Percentiles rank a stretch among this genome's conserved stretches.
These are phyloP conservation scores for Drosophila cognata DNA, from an alignment of 2,888 invertebrate species.

Conservation along the genomic window DNA sequence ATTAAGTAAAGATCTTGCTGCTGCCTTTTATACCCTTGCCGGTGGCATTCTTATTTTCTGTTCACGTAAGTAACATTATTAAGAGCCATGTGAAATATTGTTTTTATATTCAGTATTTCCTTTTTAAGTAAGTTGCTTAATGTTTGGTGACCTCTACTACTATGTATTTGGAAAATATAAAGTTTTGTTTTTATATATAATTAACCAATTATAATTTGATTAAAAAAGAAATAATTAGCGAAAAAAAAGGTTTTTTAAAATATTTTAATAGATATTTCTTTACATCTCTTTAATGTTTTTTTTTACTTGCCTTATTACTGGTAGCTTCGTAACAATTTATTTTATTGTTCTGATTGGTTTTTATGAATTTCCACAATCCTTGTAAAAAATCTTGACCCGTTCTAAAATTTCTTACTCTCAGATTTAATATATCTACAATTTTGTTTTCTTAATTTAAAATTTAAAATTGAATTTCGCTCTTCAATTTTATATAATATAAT, in stretches of 20 bases:
- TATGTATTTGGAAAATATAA: too few relatives aligned
- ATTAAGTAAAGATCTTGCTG: conserved; percentile 18
- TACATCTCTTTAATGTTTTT: not conserved
- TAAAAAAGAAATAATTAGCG: not conserved
- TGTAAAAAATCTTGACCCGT: too few relatives aligned
- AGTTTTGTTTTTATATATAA: too few relatives aligned
- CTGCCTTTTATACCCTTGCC: not conserved
- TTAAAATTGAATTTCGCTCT: too few relatives aligned
- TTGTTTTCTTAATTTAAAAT: too few relatives aligned
- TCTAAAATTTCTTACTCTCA: too few relatives aligned
- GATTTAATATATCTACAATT: too few relatives aligned
- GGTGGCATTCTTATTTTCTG: not conserved
- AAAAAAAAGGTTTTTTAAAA: too few relatives aligned
- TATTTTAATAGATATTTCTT: not conserved
- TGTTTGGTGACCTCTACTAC: not conserved
- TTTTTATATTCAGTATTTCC: not conserved
- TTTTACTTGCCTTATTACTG: not conserved
- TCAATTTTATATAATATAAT: too few relatives aligned
- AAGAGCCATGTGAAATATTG: not conserved
- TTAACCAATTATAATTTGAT: not conserved
- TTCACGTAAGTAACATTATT: not conserved
- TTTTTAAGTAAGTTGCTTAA: not conserved
- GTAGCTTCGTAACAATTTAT: not conserved
- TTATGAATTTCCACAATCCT: too few relatives aligned
- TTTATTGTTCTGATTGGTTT: too few relatives aligned